A percentile compares a stretch with the other conserved stretches of the same genome.
Evolutionary conservation across 2,113 vertebrate genomes (phyloP).

Genomic region (Aviceda subcristata): DNA sequence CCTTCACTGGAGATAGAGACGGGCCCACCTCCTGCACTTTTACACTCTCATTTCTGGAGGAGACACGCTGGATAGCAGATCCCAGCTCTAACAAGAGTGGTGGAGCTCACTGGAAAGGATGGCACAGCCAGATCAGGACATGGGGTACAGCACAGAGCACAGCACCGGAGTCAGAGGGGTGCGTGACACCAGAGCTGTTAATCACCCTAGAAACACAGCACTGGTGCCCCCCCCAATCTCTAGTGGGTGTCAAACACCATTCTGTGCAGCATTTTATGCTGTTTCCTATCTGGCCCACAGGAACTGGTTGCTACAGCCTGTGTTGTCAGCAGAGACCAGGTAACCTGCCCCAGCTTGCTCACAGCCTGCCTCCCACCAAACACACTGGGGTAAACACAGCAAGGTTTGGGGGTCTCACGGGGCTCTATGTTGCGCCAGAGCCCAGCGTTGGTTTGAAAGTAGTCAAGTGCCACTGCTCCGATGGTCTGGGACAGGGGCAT

Average conservation of each 20-base stretch:
- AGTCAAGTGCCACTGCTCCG: rapidly evolving
- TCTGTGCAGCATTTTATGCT: background rate
- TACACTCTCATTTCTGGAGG: background rate
- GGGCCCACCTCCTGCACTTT: background rate
- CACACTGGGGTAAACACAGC: background rate
- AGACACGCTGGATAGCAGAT: rapidly evolving
- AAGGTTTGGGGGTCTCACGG: background rate
- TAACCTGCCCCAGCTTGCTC: no score
- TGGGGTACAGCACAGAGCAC: rapidly evolving
- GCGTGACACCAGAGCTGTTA: background rate
- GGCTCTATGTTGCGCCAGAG: background rate
- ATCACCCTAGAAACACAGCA: background rate
- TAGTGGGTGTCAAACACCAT: background rate
- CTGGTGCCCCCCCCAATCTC: background rate
- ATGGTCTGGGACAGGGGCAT: background rate
- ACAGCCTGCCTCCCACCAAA: background rate
- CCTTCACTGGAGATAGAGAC: background rate
- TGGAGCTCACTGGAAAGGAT: background rate
- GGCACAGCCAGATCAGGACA: background rate
- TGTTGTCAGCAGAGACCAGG: background rate
- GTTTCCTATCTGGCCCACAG: background rate
- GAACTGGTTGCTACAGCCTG: background rate
- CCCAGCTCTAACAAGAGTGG: background rate
- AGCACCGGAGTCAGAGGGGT: background rate
- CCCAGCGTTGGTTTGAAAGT: background rate